Evolutionary conservation across 2,113 vertebrate genomes (phyloP).

Genomic region (Rutilus rutilus): DNA sequence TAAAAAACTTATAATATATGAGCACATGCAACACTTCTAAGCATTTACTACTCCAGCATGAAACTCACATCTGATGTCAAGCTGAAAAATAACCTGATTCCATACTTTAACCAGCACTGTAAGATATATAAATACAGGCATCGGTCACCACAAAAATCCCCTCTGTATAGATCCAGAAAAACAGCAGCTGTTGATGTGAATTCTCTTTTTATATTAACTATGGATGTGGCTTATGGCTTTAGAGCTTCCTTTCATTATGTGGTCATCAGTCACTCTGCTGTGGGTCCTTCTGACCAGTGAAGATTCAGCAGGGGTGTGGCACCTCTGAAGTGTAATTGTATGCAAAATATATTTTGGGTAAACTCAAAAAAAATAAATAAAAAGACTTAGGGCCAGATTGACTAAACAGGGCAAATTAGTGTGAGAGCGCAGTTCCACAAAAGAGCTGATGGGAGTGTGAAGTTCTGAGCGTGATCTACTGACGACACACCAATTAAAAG

Average conservation of each 20-base stretch:
- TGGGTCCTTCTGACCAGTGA: slow-evolving; percentile 50
- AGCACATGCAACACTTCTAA: background rate
- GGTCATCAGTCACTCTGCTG: slow-evolving; percentile 57
- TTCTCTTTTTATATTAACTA: slow-evolving; percentile 60
- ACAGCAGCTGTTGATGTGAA: slow-evolving; percentile 56
- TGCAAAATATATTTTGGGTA: too few species aligned
- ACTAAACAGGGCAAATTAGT: too few species aligned
- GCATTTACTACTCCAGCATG: slow-evolving; percentile 72
- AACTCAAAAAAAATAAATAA: too few species aligned
- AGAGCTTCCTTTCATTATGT: slow-evolving; percentile 70
- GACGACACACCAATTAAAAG: too few species aligned
- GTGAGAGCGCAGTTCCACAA: too few species aligned
- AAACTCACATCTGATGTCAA: slow-evolving; percentile 89
- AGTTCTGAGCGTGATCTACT: too few species aligned
- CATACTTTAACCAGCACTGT: background rate
- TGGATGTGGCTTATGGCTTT: slow-evolving; percentile 71
- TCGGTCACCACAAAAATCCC: background rate
- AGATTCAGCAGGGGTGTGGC: slow-evolving; percentile 18
- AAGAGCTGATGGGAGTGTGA: too few species aligned
- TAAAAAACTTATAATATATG: background rate
- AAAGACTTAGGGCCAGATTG: too few species aligned
- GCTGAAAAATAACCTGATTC: slow-evolving; percentile 43
- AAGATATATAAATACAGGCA: slow-evolving; percentile 29
- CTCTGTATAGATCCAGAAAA: slow-evolving; percentile 51
- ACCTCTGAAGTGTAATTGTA: background rate